Evolutionary conservation across 2,113 vertebrate genomes (phyloP), one percentile per base, ranked within the genome.

Genomic region (Procapra przewalskii): DNA sequence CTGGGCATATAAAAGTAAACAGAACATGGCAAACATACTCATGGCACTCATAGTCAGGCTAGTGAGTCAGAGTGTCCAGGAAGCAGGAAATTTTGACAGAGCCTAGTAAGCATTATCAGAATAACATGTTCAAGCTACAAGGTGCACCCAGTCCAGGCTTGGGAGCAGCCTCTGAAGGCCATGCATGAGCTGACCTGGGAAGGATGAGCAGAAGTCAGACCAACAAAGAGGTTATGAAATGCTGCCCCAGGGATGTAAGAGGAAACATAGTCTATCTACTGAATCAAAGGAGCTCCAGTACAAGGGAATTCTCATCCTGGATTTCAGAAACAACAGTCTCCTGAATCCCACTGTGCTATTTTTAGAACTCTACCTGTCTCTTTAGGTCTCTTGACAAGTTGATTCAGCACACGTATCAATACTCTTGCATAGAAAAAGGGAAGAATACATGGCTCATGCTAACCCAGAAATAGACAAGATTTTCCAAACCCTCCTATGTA

Each of bases 1-100:
- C 82, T 94, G 71, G 86, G 75, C 60, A 80, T 93, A 75, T 43
- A 84, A 90, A 97, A 89, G 82, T 62, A 87, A 95, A 92, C 62
- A 88, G 71, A 67, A 52, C 67, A 64, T 0, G 0, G 25, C 93
- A 93, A 93, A 91, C 5, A 21, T 96, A 93, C 16, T 89, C 25
- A 91, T 23, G 40, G 80, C 48, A 40, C n/a, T 94, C 45, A 71
- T 25, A 57, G 84, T 45, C 45, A 77, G 54, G 40, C 83, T 5
- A 60, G 7, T 15, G 54, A 57, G 55, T 7, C 17, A 40, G 6
- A 67, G 48, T 12, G 21, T 71, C 31, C 15, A 60, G n/a, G 12
- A 59, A 27, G 80, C 77, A 92, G 77, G 75, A 92, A 83, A 7
- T 40, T 7, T n/a, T 36, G 75, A 92, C 60, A 85, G 17, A 67